Conservation (phyloP, 1,140 invertebrate species). For the Drosophila sechellia region DNA sequence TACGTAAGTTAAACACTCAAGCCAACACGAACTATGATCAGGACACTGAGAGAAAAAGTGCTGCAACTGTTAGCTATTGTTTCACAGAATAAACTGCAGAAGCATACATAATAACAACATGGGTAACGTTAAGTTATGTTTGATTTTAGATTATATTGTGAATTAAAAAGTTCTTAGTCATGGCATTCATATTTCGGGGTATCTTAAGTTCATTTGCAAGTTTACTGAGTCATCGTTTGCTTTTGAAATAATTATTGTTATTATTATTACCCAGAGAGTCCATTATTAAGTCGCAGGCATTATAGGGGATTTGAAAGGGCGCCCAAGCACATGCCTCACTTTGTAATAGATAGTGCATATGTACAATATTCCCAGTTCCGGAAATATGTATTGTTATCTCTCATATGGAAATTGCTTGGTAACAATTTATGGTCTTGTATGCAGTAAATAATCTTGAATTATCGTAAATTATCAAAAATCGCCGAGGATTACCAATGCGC, state of each 20-base stretch:
- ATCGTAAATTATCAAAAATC: conserved; percentile 49
- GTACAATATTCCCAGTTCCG: conserved; percentile 11
- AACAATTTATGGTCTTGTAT: conserved; percentile 49
- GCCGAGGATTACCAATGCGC: conserved; percentile 20
- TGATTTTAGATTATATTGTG: too few relatives aligned
- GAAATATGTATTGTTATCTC: conserved; percentile 22
- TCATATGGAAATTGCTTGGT: conserved; percentile 17
- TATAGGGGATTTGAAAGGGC: background rate
- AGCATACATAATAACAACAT: too few relatives aligned
- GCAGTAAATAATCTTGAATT: conserved; percentile 48
- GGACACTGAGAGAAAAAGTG: conserved; percentile 3
- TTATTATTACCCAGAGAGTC: background rate
- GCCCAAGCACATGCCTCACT: background rate
- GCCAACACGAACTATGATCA: conserved; percentile 10
- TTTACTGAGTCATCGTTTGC: background rate
- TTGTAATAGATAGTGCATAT: conserved; percentile 14
- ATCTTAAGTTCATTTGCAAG: background rate
- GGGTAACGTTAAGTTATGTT: too few relatives aligned
- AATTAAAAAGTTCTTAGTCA: background rate
- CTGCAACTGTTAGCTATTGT: too few relatives aligned
- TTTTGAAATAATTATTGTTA: background rate
- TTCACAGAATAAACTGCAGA: too few relatives aligned
- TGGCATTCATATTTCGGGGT: background rate
- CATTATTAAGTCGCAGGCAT: background rate
- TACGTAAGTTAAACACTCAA: conserved; percentile 33